phyloP scores from a whole-genome alignment of 2,888 invertebrate genomes.

The Alsophila aescularia region DNA sequence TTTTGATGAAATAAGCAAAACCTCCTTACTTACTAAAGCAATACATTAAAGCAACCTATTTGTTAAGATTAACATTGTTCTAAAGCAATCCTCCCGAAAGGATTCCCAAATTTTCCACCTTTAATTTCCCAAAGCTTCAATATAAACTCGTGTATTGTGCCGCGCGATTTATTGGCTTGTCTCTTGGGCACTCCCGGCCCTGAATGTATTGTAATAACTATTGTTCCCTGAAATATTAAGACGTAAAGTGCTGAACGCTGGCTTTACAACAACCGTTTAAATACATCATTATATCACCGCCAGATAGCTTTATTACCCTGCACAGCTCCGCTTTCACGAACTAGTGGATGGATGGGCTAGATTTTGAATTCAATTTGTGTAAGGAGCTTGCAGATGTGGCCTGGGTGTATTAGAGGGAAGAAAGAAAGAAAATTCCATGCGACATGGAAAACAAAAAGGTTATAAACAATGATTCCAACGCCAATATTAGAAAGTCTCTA shows the following conservation, averaged over 20 bases:
- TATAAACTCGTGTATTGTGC: slow-evolving; percentile 35
- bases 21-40: neutral
- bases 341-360: slow-evolving; percentile 15
- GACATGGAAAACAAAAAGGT: too few species aligned
- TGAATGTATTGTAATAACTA: slow-evolving; percentile 48
- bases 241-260: slow-evolving; percentile 46
- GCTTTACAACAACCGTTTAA: slow-evolving; percentile 48
- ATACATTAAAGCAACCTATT: neutral
- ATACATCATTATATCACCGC: slow-evolving; percentile 47
- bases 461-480: too few species aligned
- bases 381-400: neutral
- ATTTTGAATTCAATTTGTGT: slow-evolving; percentile 24
- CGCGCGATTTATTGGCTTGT: slow-evolving; percentile 36
- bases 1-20: neutral
- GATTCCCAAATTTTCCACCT: slow-evolving; percentile 22
- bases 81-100: slow-evolving; percentile 15
- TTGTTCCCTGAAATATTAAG: slow-evolving; percentile 48
- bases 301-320: slow-evolving; percentile 45
- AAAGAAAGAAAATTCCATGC: neutral
- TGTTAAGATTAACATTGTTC: neutral
- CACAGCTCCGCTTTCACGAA: slow-evolving; percentile 32
- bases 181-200: slow-evolving; percentile 37
- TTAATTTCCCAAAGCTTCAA: slow-evolving; percentile 29
- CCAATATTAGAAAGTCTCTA: too few species aligned
- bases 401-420: neutral